Evolutionary conservation across 2,888 invertebrate genomes (phyloP), one percentile per base, ranked within the genome.

Genomic region (Ennomos fuscantarius): DNA sequence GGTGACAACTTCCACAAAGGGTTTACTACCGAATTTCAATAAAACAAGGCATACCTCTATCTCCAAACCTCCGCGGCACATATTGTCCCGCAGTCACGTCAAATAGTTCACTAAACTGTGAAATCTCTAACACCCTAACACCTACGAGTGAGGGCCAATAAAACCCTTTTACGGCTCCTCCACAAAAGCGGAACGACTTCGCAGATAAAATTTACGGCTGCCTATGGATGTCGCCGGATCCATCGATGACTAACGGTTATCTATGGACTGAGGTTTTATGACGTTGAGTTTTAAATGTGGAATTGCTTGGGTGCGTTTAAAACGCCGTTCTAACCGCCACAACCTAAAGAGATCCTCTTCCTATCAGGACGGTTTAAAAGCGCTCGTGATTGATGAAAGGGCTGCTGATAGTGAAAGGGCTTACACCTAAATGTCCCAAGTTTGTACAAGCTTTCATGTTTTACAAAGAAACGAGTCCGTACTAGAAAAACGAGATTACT

Each of bases 171-270:
- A 59, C 53, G 58, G 46, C 41, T 15, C 13, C 52, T 52, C 46
- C 37, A 57, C 57, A 57, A 57, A 52, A 57, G 60, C 55, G 60
- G 31, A 55, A 60, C 55, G 55, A 47, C 41, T 47, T 32, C 50
- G 31, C 34, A 65, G 65, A 67, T 67, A 67, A 67, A 63, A 55
- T 60, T 64, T 63, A 67, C 55, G 55, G 47, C 54, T 60, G 62
- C 56, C 55, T 44, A 60, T 59, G 62, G 60, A 55, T 51, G 63
- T 55, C 56, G 51, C 8, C 55, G 60, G 60, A 57, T 65, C 42
- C 57, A 57, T 65, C 57, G 62, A 65, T 62, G 60, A 51, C 60
- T 63, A 60, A 61, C 57, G 53, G 55, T 46, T 55, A 60, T 60
- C 55, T 62, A 46, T 58, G 58, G 50, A 49, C 46, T 34, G 41